Percentiles rank a stretch among this genome's conserved stretches.
Evolutionary conservation across 2,888 invertebrate genomes (phyloP).

Genomic region (Pyrrhopygopsis socrates): DNA sequence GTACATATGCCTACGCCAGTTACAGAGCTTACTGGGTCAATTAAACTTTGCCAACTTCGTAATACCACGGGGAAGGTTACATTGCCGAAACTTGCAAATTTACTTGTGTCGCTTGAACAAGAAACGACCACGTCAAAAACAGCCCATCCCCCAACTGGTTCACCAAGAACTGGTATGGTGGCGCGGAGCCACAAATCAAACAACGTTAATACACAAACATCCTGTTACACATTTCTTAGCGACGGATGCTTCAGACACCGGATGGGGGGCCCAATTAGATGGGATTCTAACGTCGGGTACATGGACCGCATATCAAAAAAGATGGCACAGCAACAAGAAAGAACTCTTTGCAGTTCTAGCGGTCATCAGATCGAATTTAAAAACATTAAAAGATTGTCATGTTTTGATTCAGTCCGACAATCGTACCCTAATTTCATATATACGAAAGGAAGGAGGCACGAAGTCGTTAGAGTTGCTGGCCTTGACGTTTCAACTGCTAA

Average conservation of each 20-base stretch:
- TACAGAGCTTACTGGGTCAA: too few relatives aligned
- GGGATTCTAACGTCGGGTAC: neutral
- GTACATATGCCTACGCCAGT: too few relatives aligned
- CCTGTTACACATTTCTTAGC: conserved; percentile 76
- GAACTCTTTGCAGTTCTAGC: conserved; percentile 77
- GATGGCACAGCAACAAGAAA: conserved; percentile 81
- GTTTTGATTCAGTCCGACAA: conserved; percentile 61
- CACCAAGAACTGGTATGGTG: too few relatives aligned
- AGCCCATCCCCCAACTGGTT: too few relatives aligned
- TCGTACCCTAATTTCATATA: conserved; percentile 68
- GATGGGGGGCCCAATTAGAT: conserved; percentile 80
- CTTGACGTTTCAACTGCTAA: too few relatives aligned
- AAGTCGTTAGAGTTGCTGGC: neutral
- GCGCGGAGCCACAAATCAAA: too few relatives aligned
- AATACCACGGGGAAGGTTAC: too few relatives aligned
- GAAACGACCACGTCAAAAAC: too few relatives aligned
- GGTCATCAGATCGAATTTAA: neutral
- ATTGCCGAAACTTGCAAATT: too few relatives aligned
- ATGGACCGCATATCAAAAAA: conserved; percentile 61
- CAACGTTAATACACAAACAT: too few relatives aligned
- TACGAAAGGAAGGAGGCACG: conserved; percentile 84
- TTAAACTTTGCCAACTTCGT: too few relatives aligned
- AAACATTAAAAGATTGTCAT: conserved; percentile 41
- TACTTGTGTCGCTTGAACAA: too few relatives aligned
- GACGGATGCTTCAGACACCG: conserved; percentile 72